Percentiles rank a stretch among this genome's conserved stretches.
Conservation (phyloP, 92 coral and sea anemone genomes). For the Scolanthus callimorphus region DNA sequence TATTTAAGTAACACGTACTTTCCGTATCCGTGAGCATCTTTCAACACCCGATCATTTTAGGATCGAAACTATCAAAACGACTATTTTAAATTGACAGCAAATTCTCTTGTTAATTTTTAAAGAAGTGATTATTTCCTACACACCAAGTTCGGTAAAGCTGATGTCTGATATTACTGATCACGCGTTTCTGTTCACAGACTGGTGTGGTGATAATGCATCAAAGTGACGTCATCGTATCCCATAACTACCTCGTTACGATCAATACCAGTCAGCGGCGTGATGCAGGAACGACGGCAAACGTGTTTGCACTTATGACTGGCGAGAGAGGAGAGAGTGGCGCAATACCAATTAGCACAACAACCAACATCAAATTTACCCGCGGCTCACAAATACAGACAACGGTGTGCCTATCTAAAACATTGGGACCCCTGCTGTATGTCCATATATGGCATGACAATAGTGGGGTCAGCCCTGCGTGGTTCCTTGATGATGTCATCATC, state of each 20-base stretch:
- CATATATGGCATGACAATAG: conserved; percentile 91
- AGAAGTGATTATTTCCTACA: too few relatives aligned
- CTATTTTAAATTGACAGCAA: too few relatives aligned
- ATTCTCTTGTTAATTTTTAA: too few relatives aligned
- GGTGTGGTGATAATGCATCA: conserved; percentile 42
- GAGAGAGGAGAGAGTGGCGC: conserved; percentile 51
- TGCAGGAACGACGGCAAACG: conserved; percentile 79
- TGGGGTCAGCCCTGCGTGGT: conserved; percentile 80
- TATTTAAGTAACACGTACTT: too few relatives aligned
- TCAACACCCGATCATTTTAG: too few relatives aligned
- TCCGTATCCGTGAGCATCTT: too few relatives aligned
- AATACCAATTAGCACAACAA: conserved; percentile 44
- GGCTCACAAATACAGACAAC: conserved; percentile 44
- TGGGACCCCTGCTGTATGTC: conserved; percentile 64
- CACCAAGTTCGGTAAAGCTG: too few relatives aligned
- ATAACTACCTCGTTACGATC: conserved; percentile 55
- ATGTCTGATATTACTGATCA: too few relatives aligned
- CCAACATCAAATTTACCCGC: conserved; percentile 29
- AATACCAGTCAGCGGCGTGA: conserved; percentile 49
- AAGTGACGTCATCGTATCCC: conserved; percentile 13
- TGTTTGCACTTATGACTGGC: conserved; percentile 39
- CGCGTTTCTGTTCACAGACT: conserved; percentile 25
- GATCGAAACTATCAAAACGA: too few relatives aligned
- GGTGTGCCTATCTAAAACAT: conserved; percentile 32
- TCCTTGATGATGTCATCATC: conserved; percentile 56